These are phyloP conservation scores for Megaustenia siamemsis DNA, from an alignment of 2,888 invertebrate species.

Conservation along the genomic window DNA sequence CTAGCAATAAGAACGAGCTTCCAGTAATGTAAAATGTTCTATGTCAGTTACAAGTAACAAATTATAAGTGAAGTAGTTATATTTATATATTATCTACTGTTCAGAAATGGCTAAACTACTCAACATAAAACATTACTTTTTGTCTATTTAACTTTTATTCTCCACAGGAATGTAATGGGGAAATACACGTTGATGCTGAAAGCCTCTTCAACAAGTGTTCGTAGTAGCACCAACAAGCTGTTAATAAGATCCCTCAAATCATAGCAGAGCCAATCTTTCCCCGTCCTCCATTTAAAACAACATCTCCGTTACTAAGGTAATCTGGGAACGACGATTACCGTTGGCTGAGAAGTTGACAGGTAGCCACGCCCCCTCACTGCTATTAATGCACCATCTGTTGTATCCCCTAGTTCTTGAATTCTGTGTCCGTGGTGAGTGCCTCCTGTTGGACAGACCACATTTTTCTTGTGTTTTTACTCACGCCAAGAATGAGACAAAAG, in stretches of 20 bases:
- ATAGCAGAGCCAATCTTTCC: not conserved
- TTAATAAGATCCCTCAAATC: not conserved
- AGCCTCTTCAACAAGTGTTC: not conserved
- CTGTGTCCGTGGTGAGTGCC: not conserved
- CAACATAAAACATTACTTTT: too few species aligned
- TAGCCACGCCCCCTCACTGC: constrained; percentile 14
- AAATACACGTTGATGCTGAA: not conserved
- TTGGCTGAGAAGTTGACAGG: constrained; percentile 19
- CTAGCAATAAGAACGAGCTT: too few species aligned
- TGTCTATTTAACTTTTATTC: too few species aligned
- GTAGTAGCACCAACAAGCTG: not conserved
- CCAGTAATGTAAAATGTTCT: too few species aligned
- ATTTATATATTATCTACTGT: too few species aligned
- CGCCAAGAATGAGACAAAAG: not conserved
- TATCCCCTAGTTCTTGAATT: not conserved
- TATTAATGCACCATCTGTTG: not conserved
- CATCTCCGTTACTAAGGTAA: constrained; percentile 16
- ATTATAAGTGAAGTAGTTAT: too few species aligned
- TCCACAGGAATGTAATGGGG: too few species aligned
- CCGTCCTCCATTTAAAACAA: constrained; percentile 14
- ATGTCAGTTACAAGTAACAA: too few species aligned
- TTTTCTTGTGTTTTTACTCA: constrained; percentile 30
- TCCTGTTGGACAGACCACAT: constrained; percentile 18
- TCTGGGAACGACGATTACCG: constrained; percentile 5
- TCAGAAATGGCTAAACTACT: too few species aligned